phyloP scores from a whole-genome alignment of 2,797 vertebrate genomes.

The Gouania willdenowi region DNA sequence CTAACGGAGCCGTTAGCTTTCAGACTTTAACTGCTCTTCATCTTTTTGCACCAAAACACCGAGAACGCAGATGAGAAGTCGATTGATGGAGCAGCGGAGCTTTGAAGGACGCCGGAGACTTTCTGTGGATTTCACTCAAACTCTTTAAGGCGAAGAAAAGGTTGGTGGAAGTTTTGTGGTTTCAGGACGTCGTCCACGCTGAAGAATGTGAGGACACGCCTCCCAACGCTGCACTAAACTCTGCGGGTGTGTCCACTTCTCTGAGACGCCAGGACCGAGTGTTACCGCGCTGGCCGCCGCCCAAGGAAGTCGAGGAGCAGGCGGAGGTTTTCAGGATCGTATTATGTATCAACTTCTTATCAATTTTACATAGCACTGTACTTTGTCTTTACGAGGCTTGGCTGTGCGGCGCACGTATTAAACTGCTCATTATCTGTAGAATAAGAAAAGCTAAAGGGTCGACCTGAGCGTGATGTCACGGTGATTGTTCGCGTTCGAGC shows the following conservation, averaged over 20 bases:
- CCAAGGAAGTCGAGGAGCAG: slow-evolving; percentile 42
- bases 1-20: slow-evolving; percentile 53
- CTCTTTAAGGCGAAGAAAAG: slow-evolving; percentile 57
- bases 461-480: no score
- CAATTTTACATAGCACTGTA: slow-evolving; percentile 78
- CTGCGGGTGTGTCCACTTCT: no score
- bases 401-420: slow-evolving; percentile 68
- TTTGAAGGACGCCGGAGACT: slow-evolving; percentile 54
- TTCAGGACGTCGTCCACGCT: no score
- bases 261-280: no score
- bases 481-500: no score
- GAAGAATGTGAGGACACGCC: no score
- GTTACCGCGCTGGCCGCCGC: slow-evolving; percentile 44
- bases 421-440: slow-evolving; percentile 71
- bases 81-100: slow-evolving; percentile 54
- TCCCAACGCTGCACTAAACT: no score
- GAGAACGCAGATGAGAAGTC: slow-evolving; percentile 39
- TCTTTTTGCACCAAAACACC: slow-evolving; percentile 64
- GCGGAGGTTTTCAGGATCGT: slow-evolving; percentile 72
- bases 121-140: slow-evolving; percentile 42
- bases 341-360: slow-evolving; percentile 76
- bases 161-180: no score
- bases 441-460: slow-evolving; percentile 38
- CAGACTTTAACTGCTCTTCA: slow-evolving; percentile 55
- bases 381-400: slow-evolving; percentile 77